These are phyloP conservation scores for Acanthosepion lycidas DNA, from an alignment of 2,888 invertebrate species.

Conservation along the genomic window DNA sequence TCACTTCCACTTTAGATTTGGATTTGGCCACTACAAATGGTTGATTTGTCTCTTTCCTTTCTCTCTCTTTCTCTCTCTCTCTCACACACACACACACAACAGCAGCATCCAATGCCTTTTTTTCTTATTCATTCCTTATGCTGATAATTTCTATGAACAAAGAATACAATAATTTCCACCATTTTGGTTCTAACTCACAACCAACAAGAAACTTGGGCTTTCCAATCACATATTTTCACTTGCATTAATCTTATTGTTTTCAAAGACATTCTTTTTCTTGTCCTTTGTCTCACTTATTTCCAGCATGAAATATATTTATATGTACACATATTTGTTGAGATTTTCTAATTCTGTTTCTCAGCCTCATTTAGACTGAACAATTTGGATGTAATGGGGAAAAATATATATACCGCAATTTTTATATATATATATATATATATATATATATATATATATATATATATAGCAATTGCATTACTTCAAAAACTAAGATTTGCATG, in stretches of 20 bases:
- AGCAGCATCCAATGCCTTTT: neutral
- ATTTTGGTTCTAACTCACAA: neutral
- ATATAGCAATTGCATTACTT: neutral
- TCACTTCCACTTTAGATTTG: neutral
- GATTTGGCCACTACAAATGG: slow-evolving; percentile 20
- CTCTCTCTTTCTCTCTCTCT: neutral
- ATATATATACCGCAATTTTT: no score
- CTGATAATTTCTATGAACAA: neutral
- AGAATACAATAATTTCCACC: neutral
- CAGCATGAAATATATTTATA: neutral
- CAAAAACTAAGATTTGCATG: neutral
- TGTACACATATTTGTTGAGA: slow-evolving; percentile 16
- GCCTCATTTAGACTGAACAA: neutral
- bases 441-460: no score
- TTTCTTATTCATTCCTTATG: neutral
- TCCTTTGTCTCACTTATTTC: neutral
- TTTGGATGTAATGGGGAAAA: neutral
- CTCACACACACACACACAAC: neutral
- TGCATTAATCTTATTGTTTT: neutral
- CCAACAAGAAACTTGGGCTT: neutral
- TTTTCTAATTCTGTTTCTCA: neutral
- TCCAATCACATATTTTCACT: neutral
- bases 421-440: neutral
- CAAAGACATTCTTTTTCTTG: neutral
- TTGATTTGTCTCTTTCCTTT: neutral